Conservation (phyloP, 2,113 vertebrate genomes). For the Antechinus stuartii region DNA sequence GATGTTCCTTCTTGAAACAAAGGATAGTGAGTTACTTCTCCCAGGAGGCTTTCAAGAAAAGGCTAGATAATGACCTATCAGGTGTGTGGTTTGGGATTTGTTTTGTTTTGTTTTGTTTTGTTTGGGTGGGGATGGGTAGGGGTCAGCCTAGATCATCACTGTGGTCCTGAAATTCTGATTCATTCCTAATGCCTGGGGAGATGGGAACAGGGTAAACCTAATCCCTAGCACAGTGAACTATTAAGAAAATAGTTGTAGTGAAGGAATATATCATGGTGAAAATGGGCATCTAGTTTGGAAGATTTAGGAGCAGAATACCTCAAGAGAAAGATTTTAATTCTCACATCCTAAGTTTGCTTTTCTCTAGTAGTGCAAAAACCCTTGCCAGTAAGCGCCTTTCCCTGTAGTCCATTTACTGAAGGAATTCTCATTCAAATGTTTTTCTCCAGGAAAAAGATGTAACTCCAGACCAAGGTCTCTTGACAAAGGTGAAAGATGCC, state of each 20-base stretch:
- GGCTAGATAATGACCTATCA: background rate
- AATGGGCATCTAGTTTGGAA: background rate
- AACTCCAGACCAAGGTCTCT: constrained; percentile 90
- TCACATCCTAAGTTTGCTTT: background rate
- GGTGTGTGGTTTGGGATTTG: background rate
- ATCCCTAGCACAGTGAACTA: background rate
- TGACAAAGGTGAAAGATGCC: constrained; percentile 86
- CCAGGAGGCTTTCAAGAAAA: background rate
- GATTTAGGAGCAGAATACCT: background rate
- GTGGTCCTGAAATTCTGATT: background rate
- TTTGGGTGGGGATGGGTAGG: background rate
- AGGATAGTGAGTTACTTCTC: background rate
- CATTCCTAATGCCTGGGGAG: background rate
- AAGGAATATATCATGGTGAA: background rate
- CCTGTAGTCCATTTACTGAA: background rate
- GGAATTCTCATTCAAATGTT: constrained; percentile 56
- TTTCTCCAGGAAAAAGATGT: constrained; percentile 93
- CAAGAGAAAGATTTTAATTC: constrained; percentile 20
- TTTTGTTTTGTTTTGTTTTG: background rate
- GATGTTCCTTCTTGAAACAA: too few species aligned
- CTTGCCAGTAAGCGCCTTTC: background rate
- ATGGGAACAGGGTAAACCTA: background rate
- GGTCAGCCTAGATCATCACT: background rate
- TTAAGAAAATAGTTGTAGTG: background rate
- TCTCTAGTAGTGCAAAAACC: background rate